Evolutionary conservation across 2,797 vertebrate genomes (phyloP).

Genomic region (Orestias chungarensis): DNA sequence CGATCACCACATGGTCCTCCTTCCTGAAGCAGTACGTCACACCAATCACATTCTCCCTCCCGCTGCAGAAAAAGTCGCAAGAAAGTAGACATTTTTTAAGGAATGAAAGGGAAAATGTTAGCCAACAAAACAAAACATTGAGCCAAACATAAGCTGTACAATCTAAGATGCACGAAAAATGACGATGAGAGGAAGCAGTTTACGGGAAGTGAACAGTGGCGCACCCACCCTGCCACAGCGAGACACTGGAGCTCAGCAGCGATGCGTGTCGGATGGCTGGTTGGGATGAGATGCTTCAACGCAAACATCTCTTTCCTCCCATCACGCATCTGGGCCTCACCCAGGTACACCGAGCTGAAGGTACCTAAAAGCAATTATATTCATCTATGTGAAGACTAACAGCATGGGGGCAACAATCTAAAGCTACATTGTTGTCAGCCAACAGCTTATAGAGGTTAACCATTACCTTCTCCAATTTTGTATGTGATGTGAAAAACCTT

Average conservation of each 20-base stretch:
- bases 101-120: not conserved
- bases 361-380: constrained; percentile 81
- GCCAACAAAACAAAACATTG: not conserved
- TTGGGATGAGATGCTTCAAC: constrained; percentile 96
- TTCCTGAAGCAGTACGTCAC: constrained; percentile 96
- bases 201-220: not conserved
- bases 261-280: constrained; percentile 93
- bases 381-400: not conserved
- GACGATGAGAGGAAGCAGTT: not conserved
- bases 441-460: too few species aligned
- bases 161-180: not conserved
- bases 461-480: constrained; percentile 95
- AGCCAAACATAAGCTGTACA: not conserved
- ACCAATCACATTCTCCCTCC: constrained; percentile 95
- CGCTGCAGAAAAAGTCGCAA: constrained; percentile 75
- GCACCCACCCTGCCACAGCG: constrained; percentile 88
- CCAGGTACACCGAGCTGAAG: constrained; percentile 97
- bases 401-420: not conserved
- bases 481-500: constrained; percentile 88
- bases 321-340: constrained; percentile 85
- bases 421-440: too few species aligned
- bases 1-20: constrained; percentile 95
- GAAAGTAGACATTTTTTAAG: not conserved
- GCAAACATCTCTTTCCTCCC: constrained; percentile 90
- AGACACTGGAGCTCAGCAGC: constrained; percentile 98